These are phyloP conservation scores for Sminthurides aquaticus DNA, from an alignment of 2,888 invertebrate species.

Conservation along the genomic window DNA sequence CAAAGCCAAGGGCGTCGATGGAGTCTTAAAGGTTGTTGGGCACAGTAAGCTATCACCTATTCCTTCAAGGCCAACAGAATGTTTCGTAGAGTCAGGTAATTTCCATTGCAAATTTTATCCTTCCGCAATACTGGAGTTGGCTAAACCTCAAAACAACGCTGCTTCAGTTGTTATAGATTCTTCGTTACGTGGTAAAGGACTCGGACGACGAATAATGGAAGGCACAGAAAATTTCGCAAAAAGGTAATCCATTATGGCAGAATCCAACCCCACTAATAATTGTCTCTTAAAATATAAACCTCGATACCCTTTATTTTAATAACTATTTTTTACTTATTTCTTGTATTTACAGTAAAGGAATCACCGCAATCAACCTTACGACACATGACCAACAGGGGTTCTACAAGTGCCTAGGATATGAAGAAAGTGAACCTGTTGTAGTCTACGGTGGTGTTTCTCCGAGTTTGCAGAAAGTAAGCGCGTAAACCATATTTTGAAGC, in stretches of 20 bases:
- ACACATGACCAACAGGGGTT: slow-evolving; percentile 46
- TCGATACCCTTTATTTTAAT: too few species aligned
- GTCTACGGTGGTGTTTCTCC: slow-evolving; percentile 33
- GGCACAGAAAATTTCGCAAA: slow-evolving; percentile 64
- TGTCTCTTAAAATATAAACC: too few species aligned
- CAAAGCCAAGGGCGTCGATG: slow-evolving; percentile 40
- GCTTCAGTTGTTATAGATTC: slow-evolving; percentile 63
- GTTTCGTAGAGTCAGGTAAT: slow-evolving; percentile 64
- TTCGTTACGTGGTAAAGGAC: slow-evolving; percentile 63
- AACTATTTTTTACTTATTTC: too few species aligned
- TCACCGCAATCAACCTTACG: slow-evolving; percentile 44
- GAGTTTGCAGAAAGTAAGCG: slow-evolving; percentile 14
- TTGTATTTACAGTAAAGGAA: slow-evolving; percentile 44
- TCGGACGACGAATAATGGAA: slow-evolving; percentile 67
- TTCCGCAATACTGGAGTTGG: background rate
- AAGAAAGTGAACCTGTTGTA: slow-evolving; percentile 43
- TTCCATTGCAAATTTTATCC: slow-evolving; percentile 5
- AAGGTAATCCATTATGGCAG: slow-evolving; percentile 48
- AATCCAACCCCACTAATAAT: too few species aligned
- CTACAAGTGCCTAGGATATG: slow-evolving; percentile 45
- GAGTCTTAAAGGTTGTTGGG: slow-evolving; percentile 56
- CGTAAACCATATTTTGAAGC: too few species aligned
- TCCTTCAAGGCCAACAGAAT: slow-evolving; percentile 61
- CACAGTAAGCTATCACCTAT: slow-evolving; percentile 72
- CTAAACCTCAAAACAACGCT: background rate